Evolutionary conservation across 1,140 invertebrate genomes (phyloP).

Genomic region (Anagrus nilaparvatae): DNA sequence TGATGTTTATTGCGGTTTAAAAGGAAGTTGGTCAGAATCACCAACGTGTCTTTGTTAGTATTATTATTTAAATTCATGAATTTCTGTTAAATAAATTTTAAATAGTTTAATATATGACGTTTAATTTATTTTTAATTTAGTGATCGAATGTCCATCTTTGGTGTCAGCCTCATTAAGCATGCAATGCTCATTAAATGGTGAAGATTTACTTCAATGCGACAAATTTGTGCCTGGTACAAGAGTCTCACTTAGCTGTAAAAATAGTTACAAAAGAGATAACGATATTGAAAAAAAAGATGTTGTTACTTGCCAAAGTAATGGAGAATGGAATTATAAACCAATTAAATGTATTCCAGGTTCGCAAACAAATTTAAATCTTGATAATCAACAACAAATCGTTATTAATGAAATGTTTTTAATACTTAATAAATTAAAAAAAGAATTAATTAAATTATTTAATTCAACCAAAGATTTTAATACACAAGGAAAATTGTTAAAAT

Average conservation of each 20-base stretch:
- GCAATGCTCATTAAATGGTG: no score
- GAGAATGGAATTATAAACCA: constrained; percentile 33
- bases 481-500: no score
- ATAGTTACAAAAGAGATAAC: constrained; percentile 27
- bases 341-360: no score
- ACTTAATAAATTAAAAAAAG: no score
- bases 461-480: no score
- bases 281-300: constrained; percentile 10
- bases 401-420: no score
- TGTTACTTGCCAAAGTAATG: constrained; percentile 27
- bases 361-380: no score
- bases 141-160: constrained; percentile 28
- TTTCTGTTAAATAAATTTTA: not conserved
- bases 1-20: constrained; percentile 24
- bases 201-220: no score
- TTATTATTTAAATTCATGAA: not conserved
- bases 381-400: no score
- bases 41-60: constrained; percentile 29
- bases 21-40: constrained; percentile 28
- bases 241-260: constrained; percentile 23
- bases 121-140: constrained; percentile 25
- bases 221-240: constrained; percentile 20
- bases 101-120: no score
- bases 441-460: no score
- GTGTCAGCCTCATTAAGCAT: no score